These are phyloP conservation scores for Vanessa atalanta DNA, from an alignment of 1,140 invertebrate genomes.

Conservation along the genomic window DNA sequence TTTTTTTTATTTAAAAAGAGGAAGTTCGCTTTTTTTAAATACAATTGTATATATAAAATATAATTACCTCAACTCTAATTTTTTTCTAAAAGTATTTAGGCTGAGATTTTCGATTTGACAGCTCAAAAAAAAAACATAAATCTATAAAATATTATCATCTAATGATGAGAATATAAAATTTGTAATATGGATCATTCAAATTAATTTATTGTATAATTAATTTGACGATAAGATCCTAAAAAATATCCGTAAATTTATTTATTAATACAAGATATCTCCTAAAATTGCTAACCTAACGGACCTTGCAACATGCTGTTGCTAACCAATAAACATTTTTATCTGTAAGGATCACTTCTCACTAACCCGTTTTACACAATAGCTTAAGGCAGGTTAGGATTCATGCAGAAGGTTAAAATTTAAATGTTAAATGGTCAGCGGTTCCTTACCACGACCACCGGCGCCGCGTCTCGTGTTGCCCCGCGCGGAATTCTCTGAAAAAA, in stretches of 20 bases:
- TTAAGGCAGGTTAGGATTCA: conserved; percentile 27
- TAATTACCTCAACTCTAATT: too few relatives aligned
- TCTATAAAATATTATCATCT: too few relatives aligned
- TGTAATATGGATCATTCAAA: too few relatives aligned
- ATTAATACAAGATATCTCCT: not conserved
- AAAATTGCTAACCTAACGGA: not conserved
- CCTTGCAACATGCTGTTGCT: not conserved
- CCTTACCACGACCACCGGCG: conserved; percentile 53
- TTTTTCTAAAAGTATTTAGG: too few relatives aligned
- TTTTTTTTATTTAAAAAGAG: too few relatives aligned
- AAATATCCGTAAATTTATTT: not conserved
- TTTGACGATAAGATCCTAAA: too few relatives aligned
- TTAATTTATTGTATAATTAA: too few relatives aligned
- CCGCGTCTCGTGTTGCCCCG: conserved; percentile 58
- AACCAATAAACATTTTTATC: conserved; percentile 11
- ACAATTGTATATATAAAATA: too few relatives aligned
- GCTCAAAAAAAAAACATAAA: too few relatives aligned
- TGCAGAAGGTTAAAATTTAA: conserved; percentile 19
- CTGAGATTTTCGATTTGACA: too few relatives aligned
- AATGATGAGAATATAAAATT: too few relatives aligned
- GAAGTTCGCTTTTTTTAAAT: too few relatives aligned
- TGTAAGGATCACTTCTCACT: not conserved
- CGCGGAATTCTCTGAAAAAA: conserved; percentile 55
- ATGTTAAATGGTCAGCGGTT: conserved; percentile 25
- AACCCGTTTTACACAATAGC: conserved; percentile 3